phyloP scores from a whole-genome alignment of 2,888 invertebrate species.

The Ellobium chinense region DNA sequence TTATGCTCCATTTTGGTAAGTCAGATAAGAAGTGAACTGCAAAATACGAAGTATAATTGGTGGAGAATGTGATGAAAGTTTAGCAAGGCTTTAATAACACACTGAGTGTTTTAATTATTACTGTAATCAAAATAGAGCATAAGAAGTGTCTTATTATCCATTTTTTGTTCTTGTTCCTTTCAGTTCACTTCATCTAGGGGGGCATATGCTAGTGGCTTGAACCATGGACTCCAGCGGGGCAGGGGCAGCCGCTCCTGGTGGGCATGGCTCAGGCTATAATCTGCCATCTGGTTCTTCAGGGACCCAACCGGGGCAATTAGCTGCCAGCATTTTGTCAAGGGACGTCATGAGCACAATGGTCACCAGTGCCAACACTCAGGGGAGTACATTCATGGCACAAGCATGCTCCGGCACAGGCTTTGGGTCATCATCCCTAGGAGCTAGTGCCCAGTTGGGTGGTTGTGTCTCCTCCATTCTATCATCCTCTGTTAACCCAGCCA shows the following conservation, averaged over 20 bases:
- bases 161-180: too few relatives aligned
- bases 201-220: neutral
- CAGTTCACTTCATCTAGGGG: neutral
- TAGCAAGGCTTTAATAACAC: too few relatives aligned
- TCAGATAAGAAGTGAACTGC: too few relatives aligned
- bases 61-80: too few relatives aligned
- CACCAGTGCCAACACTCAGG: neutral
- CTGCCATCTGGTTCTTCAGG: neutral
- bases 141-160: too few relatives aligned
- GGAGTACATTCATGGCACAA: neutral
- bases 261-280: neutral
- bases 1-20: too few relatives aligned
- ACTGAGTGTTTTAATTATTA: too few relatives aligned
- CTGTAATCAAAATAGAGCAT: too few relatives aligned
- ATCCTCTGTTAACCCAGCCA: neutral
- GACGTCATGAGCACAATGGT: neutral
- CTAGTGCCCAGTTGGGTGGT: neutral
- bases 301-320: neutral
- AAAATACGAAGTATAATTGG: too few relatives aligned
- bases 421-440: neutral
- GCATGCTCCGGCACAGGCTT: constrained; percentile 7
- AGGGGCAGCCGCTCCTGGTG: constrained; percentile 8
- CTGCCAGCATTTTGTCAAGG: neutral
- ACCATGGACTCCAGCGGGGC: constrained; percentile 3
- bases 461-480: neutral